A percentile compares a stretch with the other conserved stretches of the same genome.
These are phyloP conservation scores for Catalaphyllia jardinei DNA, from an alignment of 64 coral and sea anemone species.

Conservation along the genomic window DNA sequence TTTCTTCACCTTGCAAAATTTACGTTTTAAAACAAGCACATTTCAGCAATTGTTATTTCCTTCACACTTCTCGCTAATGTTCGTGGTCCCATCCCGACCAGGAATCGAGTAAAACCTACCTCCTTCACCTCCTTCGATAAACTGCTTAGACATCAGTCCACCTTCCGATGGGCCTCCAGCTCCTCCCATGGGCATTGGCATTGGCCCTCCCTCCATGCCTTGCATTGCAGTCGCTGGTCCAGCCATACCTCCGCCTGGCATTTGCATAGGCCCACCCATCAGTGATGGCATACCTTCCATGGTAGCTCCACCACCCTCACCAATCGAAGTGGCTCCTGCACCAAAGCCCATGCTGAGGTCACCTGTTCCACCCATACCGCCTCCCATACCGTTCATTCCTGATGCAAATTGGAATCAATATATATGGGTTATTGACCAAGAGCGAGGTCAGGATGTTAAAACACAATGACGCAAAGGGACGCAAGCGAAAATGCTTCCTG, in stretches of 20 bases:
- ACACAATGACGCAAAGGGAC: too few relatives aligned
- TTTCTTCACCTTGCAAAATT: too few relatives aligned
- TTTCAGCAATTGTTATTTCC: too few relatives aligned
- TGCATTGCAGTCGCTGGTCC: conserved; percentile 8
- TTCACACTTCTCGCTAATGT: too few relatives aligned
- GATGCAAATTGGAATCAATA: background rate
- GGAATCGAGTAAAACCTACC: background rate
- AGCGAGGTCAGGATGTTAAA: too few relatives aligned
- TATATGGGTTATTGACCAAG: background rate
- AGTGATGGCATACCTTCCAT: conserved; percentile 46
- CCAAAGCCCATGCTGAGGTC: conserved; percentile 84
- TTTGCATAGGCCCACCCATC: conserved; percentile 22
- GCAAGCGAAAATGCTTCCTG: too few relatives aligned
- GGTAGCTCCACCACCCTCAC: conserved; percentile 44
- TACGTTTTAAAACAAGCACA: too few relatives aligned
- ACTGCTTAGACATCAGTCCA: conserved; percentile 28
- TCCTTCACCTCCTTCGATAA: conserved; percentile 43
- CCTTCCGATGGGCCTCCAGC: conserved; percentile 22
- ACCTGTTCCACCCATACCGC: conserved; percentile 50
- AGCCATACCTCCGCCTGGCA: conserved; percentile 21
- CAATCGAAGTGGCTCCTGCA: conserved; percentile 71
- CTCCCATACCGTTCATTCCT: conserved; percentile 54
- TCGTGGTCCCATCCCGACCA: too few relatives aligned
- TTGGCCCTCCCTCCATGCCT: conserved; percentile 13
- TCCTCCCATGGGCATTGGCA: conserved; percentile 12